Percentiles rank a stretch among this genome's conserved stretches.
These are phyloP conservation scores for Habrosyne pyritoides DNA, from an alignment of 2,888 invertebrate species.

Conservation along the genomic window DNA sequence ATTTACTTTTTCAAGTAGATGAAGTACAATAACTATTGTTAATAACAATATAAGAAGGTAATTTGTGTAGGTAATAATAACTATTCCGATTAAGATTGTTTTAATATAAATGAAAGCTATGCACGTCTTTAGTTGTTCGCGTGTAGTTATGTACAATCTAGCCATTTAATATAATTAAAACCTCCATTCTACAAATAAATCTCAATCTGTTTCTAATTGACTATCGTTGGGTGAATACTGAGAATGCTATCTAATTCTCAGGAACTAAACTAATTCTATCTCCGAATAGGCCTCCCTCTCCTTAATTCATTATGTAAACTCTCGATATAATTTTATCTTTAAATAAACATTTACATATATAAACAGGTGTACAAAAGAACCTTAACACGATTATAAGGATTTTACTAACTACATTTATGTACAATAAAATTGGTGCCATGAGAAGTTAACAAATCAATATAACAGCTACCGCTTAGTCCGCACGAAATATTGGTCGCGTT, in stretches of 20 bases:
- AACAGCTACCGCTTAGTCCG: conserved; percentile 26
- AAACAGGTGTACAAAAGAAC: conserved; percentile 76
- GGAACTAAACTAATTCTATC: conserved; percentile 68
- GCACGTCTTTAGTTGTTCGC: conserved; percentile 43
- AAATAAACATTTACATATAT: conserved; percentile 81
- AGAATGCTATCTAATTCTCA: conserved; percentile 62
- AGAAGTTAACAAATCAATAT: conserved; percentile 30
- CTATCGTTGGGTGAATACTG: conserved; percentile 83
- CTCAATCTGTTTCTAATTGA: conserved; percentile 80
- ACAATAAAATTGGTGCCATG: conserved; percentile 65
- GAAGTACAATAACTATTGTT: conserved; percentile 72
- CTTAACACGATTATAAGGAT: conserved; percentile 68
- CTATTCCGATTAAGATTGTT: conserved; percentile 54
- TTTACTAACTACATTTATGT: conserved; percentile 71
- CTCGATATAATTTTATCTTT: conserved; percentile 57
- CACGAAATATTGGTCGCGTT: conserved; percentile 14
- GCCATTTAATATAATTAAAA: conserved; percentile 58
- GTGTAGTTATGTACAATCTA: conserved; percentile 67
- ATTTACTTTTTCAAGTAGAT: conserved; percentile 66
- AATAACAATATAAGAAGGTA: conserved; percentile 62
- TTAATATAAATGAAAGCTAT: conserved; percentile 46
- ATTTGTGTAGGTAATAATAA: conserved; percentile 59
- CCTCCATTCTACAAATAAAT: conserved; percentile 72
- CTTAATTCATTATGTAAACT: conserved; percentile 53
- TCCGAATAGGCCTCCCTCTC: conserved; percentile 64